Evolutionary conservation across 2,797 vertebrate species (phyloP), one percentile per base, ranked within the genome.

Genomic region (Diplodus sargus): DNA sequence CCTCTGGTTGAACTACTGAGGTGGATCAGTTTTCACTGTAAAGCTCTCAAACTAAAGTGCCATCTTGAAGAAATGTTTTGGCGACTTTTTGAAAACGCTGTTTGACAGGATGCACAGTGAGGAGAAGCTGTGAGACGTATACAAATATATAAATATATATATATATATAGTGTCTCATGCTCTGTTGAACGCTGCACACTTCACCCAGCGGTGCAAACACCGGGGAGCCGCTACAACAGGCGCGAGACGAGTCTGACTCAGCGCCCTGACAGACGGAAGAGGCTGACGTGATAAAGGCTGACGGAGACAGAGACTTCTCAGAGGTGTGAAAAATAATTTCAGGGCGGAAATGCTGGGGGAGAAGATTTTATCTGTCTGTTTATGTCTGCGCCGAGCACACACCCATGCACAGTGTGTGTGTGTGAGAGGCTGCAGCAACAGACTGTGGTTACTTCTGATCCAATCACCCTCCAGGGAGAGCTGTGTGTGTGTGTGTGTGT

Each of bases 81-180:
- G 45, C 69, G 74, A 66, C 56, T 58, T 70, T 76, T 71, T 4
- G 30, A 18, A 76, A 63, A 73, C 7, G 77, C 71, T 53, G 59
- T 10, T 5, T 51, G 72, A 74, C 70, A 61, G 66, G 70, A 71
- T 66, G 69, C 66, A 53, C 70, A 53, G 81, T 75, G 70, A 56
- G 81, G 39, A 79, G 51, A 70, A 28, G 4, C 49, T 60, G 81
- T 39, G 81, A 28, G 28, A 28, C 28, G 4, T 28, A 28, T 4
- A 28, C 4, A 28, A 28, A 28, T 34, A 34, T 30, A 30, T 30
- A 30, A 30, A 25, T 25, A 30, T 30, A 30, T 30, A 34, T 9
- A 74, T 83, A 87, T 81, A 87, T 90, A 88, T 85, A 87, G 85
- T 0, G 51, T 49, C 67, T 74, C 45, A 70, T 42, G 76, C 81